Evolutionary conservation across 2,797 vertebrate species (phyloP).

Genomic region (Catharus ustulatus): DNA sequence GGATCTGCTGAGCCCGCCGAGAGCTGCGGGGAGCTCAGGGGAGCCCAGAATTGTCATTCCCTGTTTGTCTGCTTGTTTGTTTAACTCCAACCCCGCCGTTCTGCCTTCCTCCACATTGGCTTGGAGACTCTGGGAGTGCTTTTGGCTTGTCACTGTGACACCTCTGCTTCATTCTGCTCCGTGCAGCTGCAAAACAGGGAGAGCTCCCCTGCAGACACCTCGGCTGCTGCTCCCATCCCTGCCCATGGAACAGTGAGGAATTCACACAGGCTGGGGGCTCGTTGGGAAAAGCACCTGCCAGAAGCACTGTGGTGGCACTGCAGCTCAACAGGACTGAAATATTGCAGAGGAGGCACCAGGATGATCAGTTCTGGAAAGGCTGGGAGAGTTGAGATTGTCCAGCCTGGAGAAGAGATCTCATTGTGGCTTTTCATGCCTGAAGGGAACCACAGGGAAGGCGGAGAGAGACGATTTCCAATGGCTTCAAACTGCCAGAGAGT

Average conservation of each 20-base stretch:
- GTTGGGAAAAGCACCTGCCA: not conserved
- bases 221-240: not conserved
- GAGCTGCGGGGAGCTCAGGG: not conserved
- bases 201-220: not conserved
- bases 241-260: not conserved
- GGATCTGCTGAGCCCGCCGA: not conserved
- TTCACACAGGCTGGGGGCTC: not conserved
- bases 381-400: fast-evolving
- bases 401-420: not conserved
- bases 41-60: not conserved
- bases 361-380: not conserved
- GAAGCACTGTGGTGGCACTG: not conserved
- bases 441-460: not conserved
- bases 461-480: not conserved
- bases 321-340: not conserved
- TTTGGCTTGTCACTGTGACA: not conserved
- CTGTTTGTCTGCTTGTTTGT: conserved; percentile 13
- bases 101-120: not conserved
- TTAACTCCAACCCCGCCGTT: not conserved
- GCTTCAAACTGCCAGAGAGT: fast-evolving
- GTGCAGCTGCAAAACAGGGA: not conserved
- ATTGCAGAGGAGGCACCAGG: not conserved
- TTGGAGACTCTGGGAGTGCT: not conserved
- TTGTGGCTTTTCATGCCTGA: not conserved
- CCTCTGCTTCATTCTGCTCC: not conserved